A percentile compares a stretch with the other conserved stretches of the same genome.
phyloP scores from a whole-genome alignment of 2,888 invertebrate species.

The Anthophora plumipes region DNA sequence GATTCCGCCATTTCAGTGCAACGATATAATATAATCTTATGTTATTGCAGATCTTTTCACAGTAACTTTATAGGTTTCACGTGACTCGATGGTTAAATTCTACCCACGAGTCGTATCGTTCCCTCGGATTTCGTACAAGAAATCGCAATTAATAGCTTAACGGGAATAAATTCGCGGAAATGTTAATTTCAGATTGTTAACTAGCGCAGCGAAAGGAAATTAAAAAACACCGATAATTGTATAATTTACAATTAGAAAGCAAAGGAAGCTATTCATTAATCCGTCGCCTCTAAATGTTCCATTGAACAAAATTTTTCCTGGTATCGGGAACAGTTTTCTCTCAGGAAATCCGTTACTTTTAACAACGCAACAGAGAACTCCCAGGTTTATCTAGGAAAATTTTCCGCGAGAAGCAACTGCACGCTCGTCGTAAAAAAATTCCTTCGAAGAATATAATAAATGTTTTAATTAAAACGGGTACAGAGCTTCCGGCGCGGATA shows the following conservation, averaged over 20 bases:
- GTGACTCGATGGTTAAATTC: background rate
- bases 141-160: background rate
- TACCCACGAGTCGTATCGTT: background rate
- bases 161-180: background rate
- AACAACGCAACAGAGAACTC: background rate
- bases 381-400: background rate
- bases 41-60: background rate
- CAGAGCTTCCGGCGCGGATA: background rate
- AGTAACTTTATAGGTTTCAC: background rate
- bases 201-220: background rate
- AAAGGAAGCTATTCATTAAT: background rate
- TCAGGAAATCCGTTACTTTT: background rate
- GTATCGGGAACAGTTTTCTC: background rate
- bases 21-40: no score
- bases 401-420: background rate
- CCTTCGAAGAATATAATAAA: background rate
- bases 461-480: slow-evolving; percentile 28
- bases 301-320: background rate
- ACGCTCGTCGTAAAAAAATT: background rate
- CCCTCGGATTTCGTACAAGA: no score
- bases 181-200: background rate
- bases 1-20: no score
- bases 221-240: background rate
- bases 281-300: background rate
- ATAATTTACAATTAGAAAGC: background rate